These are phyloP conservation scores for Lepidurus couesii DNA, from an alignment of 1,140 invertebrate genomes.

Conservation along the genomic window DNA sequence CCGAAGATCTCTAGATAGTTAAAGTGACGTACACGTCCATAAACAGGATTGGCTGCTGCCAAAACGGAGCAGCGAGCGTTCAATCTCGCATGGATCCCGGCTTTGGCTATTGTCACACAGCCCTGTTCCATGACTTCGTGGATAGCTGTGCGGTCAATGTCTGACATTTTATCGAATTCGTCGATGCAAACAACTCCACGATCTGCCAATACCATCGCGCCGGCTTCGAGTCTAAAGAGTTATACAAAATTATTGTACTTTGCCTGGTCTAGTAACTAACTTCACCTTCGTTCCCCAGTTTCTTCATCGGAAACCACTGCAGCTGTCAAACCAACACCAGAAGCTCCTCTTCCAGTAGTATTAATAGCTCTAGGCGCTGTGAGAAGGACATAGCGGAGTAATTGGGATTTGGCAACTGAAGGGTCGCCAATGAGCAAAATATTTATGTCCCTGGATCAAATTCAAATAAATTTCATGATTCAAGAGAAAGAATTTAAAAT, in stretches of 20 bases:
- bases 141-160: conserved; percentile 96
- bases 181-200: conserved; percentile 98
- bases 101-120: conserved; percentile 93
- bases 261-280: conserved; percentile 7
- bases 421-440: conserved; percentile 96
- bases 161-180: conserved; percentile 99
- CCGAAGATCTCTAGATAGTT: conserved; percentile 20
- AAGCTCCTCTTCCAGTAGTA: conserved; percentile 83
- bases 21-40: conserved; percentile 70
- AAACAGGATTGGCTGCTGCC: conserved; percentile 99
- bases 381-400: conserved; percentile 87
- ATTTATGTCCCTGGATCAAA: conserved; percentile 78
- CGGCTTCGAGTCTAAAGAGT: conserved; percentile 76
- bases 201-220: conserved; percentile 99
- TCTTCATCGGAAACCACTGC: conserved; percentile 95
- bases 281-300: conserved; percentile 69
- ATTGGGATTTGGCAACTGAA: conserved; percentile 96
- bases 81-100: conserved; percentile 94
- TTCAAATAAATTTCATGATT: conserved; percentile 32
- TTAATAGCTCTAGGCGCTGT: conserved; percentile 92
- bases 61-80: conserved; percentile 97
- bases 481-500: conserved; percentile 34
- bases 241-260: conserved; percentile 26
- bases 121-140: conserved; percentile 98
- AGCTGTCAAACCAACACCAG: conserved; percentile 96